Evolutionary conservation across 2,888 invertebrate genomes (phyloP), one percentile per base, ranked within the genome.

Genomic region (Caenorhabditis zanzibari): DNA sequence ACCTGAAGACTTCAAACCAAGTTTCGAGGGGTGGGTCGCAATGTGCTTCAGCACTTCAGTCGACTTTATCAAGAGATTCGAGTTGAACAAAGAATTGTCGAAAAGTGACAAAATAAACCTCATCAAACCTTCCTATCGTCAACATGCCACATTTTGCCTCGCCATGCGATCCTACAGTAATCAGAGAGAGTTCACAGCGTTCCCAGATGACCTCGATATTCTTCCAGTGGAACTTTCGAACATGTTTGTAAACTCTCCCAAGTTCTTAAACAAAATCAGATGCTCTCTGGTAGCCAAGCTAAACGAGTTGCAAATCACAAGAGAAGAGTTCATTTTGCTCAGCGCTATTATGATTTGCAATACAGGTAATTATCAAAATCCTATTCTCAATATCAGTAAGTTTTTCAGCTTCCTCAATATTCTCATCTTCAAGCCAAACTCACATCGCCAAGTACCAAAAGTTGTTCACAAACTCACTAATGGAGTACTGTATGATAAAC

Each of bases 241-340:
- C 1, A 24, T 5, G 19, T 66, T 32, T 19, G 2, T 14, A 7
- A 32, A 26, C 2, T 49, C 9, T 32, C 66, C 28, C 2, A n/a
- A 26, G 19, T 28, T 66, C 7, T 9, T 66, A 7, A 28, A 26
- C 19, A 5, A n/a, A 16, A 32, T 49, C n/a, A 5, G 32, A 16
- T 49, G 66, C 19, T 32, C 32, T 28, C 32, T 72, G 24, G 49
- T 72, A 14, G 12, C 5, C 1, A 72, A 58, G 28, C 35, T 59
- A 14, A 16, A 16, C 35, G 47, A 61, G 7, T 14, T 72, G 59
- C 10, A 19, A 47, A 35, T 59, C 9, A 59, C 72, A 0, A 49
- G 22, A 9, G 59, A 72, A 14, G 72, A 72, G 44, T 72, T 49
- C 24, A 47, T 72, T 1, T 44, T 72, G 14, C 22, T 72, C 32